Percentiles rank a stretch among this genome's conserved stretches.
Evolutionary conservation across 2,797 vertebrate genomes (phyloP).

Genomic region (Synanceia verrucosa): DNA sequence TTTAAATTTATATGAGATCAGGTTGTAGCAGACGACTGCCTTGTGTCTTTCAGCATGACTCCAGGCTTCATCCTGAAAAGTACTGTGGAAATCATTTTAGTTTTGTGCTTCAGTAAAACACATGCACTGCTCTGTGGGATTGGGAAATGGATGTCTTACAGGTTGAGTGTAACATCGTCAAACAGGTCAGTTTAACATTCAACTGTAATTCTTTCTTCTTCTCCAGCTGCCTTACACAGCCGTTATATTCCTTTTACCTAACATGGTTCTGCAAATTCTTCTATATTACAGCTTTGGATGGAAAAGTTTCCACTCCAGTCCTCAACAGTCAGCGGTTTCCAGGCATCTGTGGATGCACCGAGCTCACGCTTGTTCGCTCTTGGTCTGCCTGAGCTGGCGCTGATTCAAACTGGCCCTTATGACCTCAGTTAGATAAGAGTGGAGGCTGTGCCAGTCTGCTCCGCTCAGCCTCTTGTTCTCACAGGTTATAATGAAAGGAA

Average conservation of each 20-base stretch:
- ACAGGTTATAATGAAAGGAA: conserved; percentile 65
- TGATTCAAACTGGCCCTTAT: conserved; percentile 38
- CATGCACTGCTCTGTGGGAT: conserved; percentile 4
- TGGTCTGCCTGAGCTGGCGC: conserved; percentile 45
- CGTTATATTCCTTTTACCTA: conserved; percentile 34
- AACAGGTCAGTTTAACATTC: conserved; percentile 6
- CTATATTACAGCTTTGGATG: conserved; percentile 35
- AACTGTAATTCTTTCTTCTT: conserved; percentile 11
- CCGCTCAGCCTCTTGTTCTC: conserved; percentile 58
- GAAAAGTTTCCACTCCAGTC: conserved; percentile 51
- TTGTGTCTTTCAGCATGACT: too few species aligned
- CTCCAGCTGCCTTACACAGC: conserved; percentile 30
- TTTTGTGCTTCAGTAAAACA: too few species aligned
- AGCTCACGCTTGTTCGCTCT: conserved; percentile 43
- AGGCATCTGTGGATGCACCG: conserved; percentile 27
- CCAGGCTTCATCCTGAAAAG: too few species aligned
- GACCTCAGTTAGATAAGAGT: conserved; percentile 63
- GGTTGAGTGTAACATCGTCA: neutral
- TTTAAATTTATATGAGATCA: too few species aligned
- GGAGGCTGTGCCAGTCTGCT: conserved; percentile 42
- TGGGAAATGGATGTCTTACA: neutral
- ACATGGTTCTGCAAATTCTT: conserved; percentile 63
- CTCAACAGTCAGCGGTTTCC: conserved; percentile 58
- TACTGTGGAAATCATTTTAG: neutral
- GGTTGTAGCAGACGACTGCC: too few species aligned